phyloP scores from a whole-genome alignment of 2,888 invertebrate species.

The Andrena praecox region DNA sequence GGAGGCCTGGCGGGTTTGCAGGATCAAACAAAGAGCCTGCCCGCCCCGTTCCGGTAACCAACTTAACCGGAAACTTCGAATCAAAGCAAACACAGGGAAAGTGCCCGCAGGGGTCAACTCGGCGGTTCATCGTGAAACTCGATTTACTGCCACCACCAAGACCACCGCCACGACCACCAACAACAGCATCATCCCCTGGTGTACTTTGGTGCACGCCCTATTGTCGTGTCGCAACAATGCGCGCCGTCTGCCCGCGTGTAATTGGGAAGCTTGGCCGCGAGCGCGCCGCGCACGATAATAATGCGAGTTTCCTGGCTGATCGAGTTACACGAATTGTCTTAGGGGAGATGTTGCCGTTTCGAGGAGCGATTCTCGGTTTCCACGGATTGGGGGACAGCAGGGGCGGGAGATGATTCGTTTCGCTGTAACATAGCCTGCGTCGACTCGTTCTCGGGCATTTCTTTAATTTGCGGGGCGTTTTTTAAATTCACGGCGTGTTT shows the following conservation, averaged over 20 bases:
- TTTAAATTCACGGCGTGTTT: too few species aligned
- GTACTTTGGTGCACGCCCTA: constrained; percentile 38
- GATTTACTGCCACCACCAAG: constrained; percentile 66
- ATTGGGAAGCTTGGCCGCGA: constrained; percentile 64
- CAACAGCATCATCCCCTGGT: constrained; percentile 3
- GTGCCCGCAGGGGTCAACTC: constrained; percentile 81
- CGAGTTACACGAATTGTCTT: constrained; percentile 69
- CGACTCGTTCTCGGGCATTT: neutral
- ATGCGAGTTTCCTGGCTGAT: constrained; percentile 62
- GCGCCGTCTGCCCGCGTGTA: constrained; percentile 66
- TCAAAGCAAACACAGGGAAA: constrained; percentile 84
- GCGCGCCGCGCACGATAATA: constrained; percentile 58
- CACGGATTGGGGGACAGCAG: too few species aligned
- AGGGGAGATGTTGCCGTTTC: constrained; percentile 7
- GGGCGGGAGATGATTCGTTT: too few species aligned
- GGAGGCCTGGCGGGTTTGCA: constrained; percentile 40
- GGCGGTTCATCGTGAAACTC: constrained; percentile 74
- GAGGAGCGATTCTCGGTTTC: constrained; percentile 5
- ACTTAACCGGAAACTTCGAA: constrained; percentile 84
- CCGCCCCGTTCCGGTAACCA: constrained; percentile 77
- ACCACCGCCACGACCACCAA: neutral
- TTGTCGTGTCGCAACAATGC: constrained; percentile 61
- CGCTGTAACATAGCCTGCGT: neutral
- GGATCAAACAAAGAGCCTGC: constrained; percentile 67
- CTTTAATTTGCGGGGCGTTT: neutral